Evolutionary conservation across 92 coral and sea anemone species (phyloP).

Genomic region (Porites cylindrica): DNA sequence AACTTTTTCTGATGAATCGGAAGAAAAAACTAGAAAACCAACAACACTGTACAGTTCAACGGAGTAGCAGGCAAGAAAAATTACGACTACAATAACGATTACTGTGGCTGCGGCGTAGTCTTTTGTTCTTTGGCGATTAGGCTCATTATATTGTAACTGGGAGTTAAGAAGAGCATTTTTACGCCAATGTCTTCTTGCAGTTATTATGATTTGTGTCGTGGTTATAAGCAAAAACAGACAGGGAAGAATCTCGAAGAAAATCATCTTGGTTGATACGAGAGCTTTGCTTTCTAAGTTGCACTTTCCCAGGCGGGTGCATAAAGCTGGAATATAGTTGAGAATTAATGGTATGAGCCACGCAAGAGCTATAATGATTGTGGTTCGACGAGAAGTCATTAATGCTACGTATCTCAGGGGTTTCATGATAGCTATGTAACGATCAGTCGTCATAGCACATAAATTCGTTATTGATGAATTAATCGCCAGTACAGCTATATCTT

Average conservation of each 20-base stretch:
- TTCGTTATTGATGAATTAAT: conserved; percentile 9
- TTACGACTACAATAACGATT: neutral
- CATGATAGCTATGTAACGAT: conserved; percentile 22
- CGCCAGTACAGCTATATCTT: conserved; percentile 1
- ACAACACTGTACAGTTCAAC: conserved; percentile 24
- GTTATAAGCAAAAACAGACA: conserved; percentile 2
- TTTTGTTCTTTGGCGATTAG: neutral
- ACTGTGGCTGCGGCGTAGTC: neutral
- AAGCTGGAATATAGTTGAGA: conserved; percentile 7
- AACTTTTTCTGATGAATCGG: neutral
- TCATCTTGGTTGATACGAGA: neutral
- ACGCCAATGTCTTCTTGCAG: conserved; percentile 28
- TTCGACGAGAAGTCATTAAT: conserved; percentile 15
- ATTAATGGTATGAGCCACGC: conserved; percentile 11
- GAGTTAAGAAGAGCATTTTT: conserved; percentile 8
- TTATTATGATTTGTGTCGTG: neutral
- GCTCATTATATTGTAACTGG: conserved; percentile 14
- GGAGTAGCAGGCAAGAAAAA: conserved; percentile 29
- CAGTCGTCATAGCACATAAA: conserved; percentile 24
- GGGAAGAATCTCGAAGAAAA: conserved; percentile 23
- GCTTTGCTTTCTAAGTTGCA: conserved; percentile 7
- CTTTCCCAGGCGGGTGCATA: conserved; percentile 11
- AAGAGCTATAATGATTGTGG: neutral
- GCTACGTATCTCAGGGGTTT: conserved; percentile 19
- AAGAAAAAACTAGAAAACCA: neutral